These are phyloP conservation scores for Parazoanthus swiftii DNA, from an alignment of 92 coral and sea anemone species.

Conservation along the genomic window DNA sequence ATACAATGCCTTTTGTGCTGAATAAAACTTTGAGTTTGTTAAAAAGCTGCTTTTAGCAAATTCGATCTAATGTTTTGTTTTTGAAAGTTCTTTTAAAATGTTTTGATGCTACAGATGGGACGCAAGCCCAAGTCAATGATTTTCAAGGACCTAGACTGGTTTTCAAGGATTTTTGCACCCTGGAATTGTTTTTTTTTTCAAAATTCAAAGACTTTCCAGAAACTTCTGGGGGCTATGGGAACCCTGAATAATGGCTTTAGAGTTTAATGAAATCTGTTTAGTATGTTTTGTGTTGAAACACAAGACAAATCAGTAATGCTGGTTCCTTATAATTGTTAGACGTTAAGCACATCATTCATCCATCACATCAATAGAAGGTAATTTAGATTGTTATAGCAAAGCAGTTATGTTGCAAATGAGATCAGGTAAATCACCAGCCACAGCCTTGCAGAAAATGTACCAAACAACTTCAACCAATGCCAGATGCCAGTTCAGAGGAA, in stretches of 20 bases:
- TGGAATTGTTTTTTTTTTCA: no score
- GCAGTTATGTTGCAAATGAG: not conserved
- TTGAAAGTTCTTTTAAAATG: no score
- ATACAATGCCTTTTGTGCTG: no score
- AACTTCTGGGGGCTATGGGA: no score
- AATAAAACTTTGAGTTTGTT: no score
- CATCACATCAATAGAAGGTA: slow-evolving; percentile 18
- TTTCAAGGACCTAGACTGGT: no score
- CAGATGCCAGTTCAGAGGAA: slow-evolving; percentile 7
- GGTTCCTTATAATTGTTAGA: not conserved
- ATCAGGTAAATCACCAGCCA: slow-evolving; percentile 11
- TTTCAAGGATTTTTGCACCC: no score
- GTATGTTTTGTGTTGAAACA: not conserved
- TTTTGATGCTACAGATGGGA: no score
- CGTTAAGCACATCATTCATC: slow-evolving; percentile 28
- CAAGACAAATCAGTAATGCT: not conserved
- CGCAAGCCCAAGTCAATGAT: no score
- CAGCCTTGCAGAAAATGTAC: not conserved
- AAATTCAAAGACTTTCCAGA: no score
- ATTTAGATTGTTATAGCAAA: slow-evolving; percentile 9
- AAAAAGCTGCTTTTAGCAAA: no score
- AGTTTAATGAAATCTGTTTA: not conserved
- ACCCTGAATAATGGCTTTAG: not conserved
- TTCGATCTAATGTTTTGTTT: no score
- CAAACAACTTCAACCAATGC: not conserved